These are phyloP conservation scores for Crossocerus cetratus DNA, from an alignment of 2,888 invertebrate genomes.

Conservation along the genomic window DNA sequence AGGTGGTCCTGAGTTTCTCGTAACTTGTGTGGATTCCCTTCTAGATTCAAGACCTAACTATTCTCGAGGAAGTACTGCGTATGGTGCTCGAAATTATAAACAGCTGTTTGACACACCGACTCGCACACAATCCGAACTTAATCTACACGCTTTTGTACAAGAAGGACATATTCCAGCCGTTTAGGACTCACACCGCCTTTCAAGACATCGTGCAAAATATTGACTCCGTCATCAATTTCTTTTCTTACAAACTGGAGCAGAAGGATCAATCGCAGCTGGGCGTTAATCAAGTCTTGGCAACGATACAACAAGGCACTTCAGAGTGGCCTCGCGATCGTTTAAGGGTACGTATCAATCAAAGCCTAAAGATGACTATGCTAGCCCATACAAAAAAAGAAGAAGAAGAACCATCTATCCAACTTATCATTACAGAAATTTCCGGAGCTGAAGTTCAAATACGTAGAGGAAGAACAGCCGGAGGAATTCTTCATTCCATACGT, in stretches of 20 bases:
- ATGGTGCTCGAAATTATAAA: conserved; percentile 99
- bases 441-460: conserved; percentile 98
- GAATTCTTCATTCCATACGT: conserved; percentile 99
- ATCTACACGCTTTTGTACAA: conserved; percentile 97
- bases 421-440: conserved; percentile 92
- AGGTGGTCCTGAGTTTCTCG: background rate
- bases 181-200: conserved; percentile 92
- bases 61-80: conserved; percentile 95
- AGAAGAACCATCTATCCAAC: background rate
- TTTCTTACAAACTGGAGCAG: conserved; percentile 82
- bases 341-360: conserved; percentile 80
- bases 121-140: conserved; percentile 92
- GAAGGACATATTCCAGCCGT: conserved; percentile 90
- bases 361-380: background rate
- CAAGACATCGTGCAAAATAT: conserved; percentile 97
- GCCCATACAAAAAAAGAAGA: background rate
- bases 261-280: conserved; percentile 82
- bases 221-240: conserved; percentile 88
- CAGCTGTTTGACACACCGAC: conserved; percentile 92
- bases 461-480: conserved; percentile 98
- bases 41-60: conserved; percentile 92
- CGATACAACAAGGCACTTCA: conserved; percentile 93
- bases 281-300: conserved; percentile 90
- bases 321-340: conserved; percentile 97
- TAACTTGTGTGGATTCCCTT: conserved; percentile 28